These are phyloP conservation scores for Clarias fuscus DNA, from an alignment of 2,797 vertebrate genomes.

Conservation along the genomic window DNA sequence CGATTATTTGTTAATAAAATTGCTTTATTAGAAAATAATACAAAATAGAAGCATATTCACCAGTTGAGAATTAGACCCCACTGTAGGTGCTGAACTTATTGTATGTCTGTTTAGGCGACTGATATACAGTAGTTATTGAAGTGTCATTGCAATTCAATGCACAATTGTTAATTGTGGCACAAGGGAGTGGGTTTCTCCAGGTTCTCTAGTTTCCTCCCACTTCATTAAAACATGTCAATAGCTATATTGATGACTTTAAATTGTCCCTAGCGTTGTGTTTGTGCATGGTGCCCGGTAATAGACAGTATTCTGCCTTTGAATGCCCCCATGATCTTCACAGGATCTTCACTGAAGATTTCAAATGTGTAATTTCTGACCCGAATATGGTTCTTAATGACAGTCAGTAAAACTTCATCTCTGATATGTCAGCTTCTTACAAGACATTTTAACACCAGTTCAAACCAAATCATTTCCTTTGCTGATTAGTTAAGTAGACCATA, in stretches of 20 bases:
- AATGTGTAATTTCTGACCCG: neutral
- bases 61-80: neutral
- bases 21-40: neutral
- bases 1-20: neutral
- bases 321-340: neutral
- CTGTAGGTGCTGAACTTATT: neutral
- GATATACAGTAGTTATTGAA: neutral
- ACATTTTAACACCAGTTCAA: neutral
- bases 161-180: neutral
- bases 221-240: neutral
- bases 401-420: neutral
- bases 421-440: neutral
- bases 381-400: neutral
- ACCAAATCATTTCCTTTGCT: slow-evolving; percentile 29
- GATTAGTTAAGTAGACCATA: slow-evolving; percentile 15
- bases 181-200: neutral
- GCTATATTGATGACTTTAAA: neutral
- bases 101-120: neutral
- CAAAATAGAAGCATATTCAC: neutral
- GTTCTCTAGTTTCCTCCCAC: neutral
- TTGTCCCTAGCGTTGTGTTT: neutral
- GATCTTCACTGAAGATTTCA: neutral
- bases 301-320: neutral
- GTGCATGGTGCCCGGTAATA: neutral
- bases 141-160: neutral